Base-by-base conservation (phyloP, 2,113 vertebrate genomes). In the Tretioscincus oriximinensis region DNA sequence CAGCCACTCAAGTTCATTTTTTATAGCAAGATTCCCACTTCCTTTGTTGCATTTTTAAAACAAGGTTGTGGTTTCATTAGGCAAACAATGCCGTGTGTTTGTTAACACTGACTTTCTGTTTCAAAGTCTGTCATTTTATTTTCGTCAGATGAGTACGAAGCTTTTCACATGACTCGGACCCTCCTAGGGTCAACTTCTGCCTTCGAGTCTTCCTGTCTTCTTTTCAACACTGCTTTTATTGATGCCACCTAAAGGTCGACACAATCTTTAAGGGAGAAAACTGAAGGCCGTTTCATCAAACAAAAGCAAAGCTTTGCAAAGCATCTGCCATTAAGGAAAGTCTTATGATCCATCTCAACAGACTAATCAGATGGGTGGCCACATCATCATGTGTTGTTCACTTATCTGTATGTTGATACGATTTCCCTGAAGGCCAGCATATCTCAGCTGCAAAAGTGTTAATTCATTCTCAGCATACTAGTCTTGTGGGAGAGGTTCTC, bases 301-400 rank as follows among this genome's bases (percentile, higher is more conserved):
- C 47, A 84, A 72, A 77, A 71, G 26, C 31, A 64, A 31, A 58
- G 76, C 73, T 71, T 81, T 76, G 82, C 0, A 6, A 78, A 35
- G 80, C n/a, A 76, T 76, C 61, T 91, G 90, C 87, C 45, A 24
- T 29, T 29, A 45, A 61, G 81, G 78, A 84, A 85, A 86, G 87
- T 93, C 95, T 93, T 90, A 91, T 95, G 95, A 96, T 93, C 87
- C 70, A 41, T 88, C 83, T 84, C 81, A 84, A 75, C 77, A 77
- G 76, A 70, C 66, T 92, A 94, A 93, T 93, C 92, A 93, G 92
- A 95, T 87, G 85, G 92, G 92, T 31, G 68, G 49, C 35, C 77
- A 81, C 90, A 81, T 95, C 95, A 95, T 91, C 95, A 95, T 91
- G 93, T 63, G 95, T 79, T 93, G 63, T 61, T 91, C 84, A 93